phyloP scores from a whole-genome alignment of 1,140 invertebrate species.

The Drosophila navojoa region DNA sequence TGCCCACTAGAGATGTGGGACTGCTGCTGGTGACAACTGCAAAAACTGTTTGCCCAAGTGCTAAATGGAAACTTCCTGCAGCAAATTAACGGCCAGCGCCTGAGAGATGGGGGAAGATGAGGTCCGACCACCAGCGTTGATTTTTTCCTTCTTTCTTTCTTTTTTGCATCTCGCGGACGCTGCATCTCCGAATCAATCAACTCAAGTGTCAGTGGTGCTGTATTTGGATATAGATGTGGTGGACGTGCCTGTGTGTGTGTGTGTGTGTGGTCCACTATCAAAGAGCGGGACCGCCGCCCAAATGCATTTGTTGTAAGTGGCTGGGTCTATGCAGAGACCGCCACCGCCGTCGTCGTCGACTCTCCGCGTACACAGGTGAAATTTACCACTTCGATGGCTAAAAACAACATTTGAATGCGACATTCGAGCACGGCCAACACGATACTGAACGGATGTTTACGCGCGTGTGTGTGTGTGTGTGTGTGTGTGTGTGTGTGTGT shows the following conservation, averaged over 20 bases:
- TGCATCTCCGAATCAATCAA: slow-evolving; percentile 76
- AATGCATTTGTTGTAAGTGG: slow-evolving; percentile 81
- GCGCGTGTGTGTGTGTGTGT: slow-evolving; percentile 36
- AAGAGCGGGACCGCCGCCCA: slow-evolving; percentile 63
- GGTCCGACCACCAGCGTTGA: slow-evolving; percentile 68
- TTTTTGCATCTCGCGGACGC: slow-evolving; percentile 72
- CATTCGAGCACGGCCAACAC: slow-evolving; percentile 67
- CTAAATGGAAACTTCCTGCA: slow-evolving; percentile 79
- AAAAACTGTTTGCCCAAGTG: slow-evolving; percentile 77
- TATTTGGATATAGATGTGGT: slow-evolving; percentile 16
- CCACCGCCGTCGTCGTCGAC: slow-evolving; percentile 29
- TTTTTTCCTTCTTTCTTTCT: slow-evolving; percentile 24
- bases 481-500: slow-evolving; percentile 33
- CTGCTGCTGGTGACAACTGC: slow-evolving; percentile 71
- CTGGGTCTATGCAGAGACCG: slow-evolving; percentile 63
- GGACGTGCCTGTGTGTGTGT: slow-evolving; percentile 12
- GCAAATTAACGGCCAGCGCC: slow-evolving; percentile 70
- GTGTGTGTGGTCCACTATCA: slow-evolving; percentile 79
- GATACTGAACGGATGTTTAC: slow-evolving; percentile 55
- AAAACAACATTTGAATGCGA: slow-evolving; percentile 81
- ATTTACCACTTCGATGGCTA: slow-evolving; percentile 80
- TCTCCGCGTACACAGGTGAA: slow-evolving; percentile 77
- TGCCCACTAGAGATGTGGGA: slow-evolving; percentile 48
- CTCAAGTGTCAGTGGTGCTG: slow-evolving; percentile 64
- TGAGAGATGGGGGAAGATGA: background rate